Conservation (phyloP, 2,113 vertebrate species). For the Osmerus eperlanus region DNA sequence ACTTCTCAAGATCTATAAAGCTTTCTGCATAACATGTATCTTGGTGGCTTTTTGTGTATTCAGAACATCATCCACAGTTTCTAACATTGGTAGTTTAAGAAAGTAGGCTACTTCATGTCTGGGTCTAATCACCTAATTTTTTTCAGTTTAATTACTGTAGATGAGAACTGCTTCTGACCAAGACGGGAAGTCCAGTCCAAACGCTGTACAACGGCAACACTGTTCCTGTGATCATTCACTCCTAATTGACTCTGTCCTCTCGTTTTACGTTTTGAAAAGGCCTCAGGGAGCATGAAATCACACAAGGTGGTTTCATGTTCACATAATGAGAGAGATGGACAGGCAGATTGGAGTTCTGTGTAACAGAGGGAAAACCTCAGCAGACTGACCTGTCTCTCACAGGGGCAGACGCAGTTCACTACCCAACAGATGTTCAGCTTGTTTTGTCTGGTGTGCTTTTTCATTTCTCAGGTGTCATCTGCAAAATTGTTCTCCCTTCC, state of each 20-base stretch:
- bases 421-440: slow-evolving; percentile 44
- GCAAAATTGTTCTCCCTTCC: slow-evolving; percentile 1
- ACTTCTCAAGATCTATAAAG: not conserved
- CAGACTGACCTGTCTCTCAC: slow-evolving; percentile 37
- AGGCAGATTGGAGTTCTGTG: not conserved
- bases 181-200: slow-evolving; percentile 52
- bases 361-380: slow-evolving; percentile 41
- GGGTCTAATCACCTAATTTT: not conserved
- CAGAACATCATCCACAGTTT: too few relatives aligned
- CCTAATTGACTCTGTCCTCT: slow-evolving; percentile 19
- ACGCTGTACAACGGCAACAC: slow-evolving; percentile 55
- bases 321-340: slow-evolving; percentile 47
- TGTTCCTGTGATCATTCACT: slow-evolving; percentile 46
- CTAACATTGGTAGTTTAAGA: too few relatives aligned
- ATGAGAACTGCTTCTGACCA: slow-evolving; percentile 27
- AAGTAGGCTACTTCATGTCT: too few relatives aligned
- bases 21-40: too few relatives aligned
- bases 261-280: slow-evolving; percentile 41
- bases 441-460: slow-evolving; percentile 39
- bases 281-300: slow-evolving; percentile 49
- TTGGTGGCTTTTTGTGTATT: too few relatives aligned
- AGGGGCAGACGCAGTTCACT: slow-evolving; percentile 45
- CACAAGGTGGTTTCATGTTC: slow-evolving; percentile 57
- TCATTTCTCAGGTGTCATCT: slow-evolving; percentile 46
- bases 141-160: slow-evolving; percentile 22